Percentiles rank a stretch among this genome's conserved stretches.
Evolutionary conservation across 2,113 vertebrate species (phyloP).

Genomic region (Clinocottus analis): DNA sequence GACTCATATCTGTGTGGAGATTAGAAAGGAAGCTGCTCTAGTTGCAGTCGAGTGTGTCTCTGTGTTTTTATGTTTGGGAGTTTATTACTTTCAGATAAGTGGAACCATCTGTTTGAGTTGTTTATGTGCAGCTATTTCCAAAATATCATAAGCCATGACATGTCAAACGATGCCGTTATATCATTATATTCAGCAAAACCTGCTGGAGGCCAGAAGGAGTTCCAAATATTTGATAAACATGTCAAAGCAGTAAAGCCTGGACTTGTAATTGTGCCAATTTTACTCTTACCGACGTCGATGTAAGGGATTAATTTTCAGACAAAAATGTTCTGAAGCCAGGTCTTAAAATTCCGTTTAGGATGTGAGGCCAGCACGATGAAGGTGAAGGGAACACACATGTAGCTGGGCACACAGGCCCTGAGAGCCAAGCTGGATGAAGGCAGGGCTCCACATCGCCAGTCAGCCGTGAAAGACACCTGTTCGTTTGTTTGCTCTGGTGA

Average conservation of each 20-base stretch:
- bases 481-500: slow-evolving; percentile 72
- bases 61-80: slow-evolving; percentile 27
- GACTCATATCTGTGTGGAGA: background rate
- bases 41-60: background rate
- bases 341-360: slow-evolving; percentile 78
- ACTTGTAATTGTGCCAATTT: slow-evolving; percentile 65
- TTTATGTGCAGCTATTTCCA: slow-evolving; percentile 18
- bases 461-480: slow-evolving; percentile 79
- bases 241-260: slow-evolving; percentile 58
- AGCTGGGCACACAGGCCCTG: slow-evolving; percentile 50
- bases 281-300: slow-evolving; percentile 47
- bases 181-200: slow-evolving; percentile 10
- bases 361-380: slow-evolving; percentile 60
- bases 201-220: slow-evolving; percentile 48
- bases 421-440: slow-evolving; percentile 42
- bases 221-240: slow-evolving; percentile 72
- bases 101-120: background rate
- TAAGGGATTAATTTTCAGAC: slow-evolving; percentile 69
- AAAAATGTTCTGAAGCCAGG: slow-evolving; percentile 66
- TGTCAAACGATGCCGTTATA: slow-evolving; percentile 34
- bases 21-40: background rate
- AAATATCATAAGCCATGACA: slow-evolving; percentile 30
- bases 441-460: slow-evolving; percentile 59
- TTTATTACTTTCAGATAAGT: background rate
- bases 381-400: slow-evolving; percentile 74